phyloP scores from a whole-genome alignment of 2,113 vertebrate species.

The Petroica traversi region DNA sequence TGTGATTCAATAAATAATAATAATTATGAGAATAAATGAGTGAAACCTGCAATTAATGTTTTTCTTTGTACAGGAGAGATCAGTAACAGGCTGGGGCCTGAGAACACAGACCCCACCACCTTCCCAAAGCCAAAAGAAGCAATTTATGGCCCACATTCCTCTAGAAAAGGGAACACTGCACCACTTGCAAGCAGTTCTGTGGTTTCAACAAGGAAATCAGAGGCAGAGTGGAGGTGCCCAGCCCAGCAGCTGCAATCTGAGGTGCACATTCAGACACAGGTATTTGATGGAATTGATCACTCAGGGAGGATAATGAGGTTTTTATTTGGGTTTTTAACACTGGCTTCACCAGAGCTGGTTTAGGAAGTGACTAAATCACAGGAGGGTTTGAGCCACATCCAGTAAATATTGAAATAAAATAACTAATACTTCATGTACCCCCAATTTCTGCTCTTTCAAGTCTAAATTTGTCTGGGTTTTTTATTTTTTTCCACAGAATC shows the following conservation, averaged over 20 bases:
- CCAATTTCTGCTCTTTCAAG: neutral
- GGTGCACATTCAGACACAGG: constrained; percentile 5
- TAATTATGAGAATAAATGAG: too few species aligned
- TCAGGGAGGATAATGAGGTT: neutral
- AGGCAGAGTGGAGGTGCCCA: neutral
- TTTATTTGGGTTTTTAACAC: neutral
- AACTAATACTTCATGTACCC: neutral
- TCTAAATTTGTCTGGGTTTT: neutral
- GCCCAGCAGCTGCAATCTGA: neutral
- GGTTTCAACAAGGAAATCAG: neutral
- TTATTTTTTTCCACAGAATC: neutral
- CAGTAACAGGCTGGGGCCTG: neutral
- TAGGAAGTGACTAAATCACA: neutral
- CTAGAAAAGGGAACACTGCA: neutral
- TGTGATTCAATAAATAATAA: too few species aligned
- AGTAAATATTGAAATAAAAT: neutral
- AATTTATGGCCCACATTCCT: neutral
- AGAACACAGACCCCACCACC: neutral
- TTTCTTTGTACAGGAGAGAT: neutral
- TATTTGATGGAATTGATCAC: neutral
- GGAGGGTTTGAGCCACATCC: neutral
- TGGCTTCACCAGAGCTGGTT: neutral
- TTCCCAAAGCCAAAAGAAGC: neutral
- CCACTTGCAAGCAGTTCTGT: constrained; percentile 33
- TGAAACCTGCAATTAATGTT: neutral